These are phyloP conservation scores for Novumbra hubbsi DNA, from an alignment of 2,797 vertebrate genomes.

Conservation along the genomic window DNA sequence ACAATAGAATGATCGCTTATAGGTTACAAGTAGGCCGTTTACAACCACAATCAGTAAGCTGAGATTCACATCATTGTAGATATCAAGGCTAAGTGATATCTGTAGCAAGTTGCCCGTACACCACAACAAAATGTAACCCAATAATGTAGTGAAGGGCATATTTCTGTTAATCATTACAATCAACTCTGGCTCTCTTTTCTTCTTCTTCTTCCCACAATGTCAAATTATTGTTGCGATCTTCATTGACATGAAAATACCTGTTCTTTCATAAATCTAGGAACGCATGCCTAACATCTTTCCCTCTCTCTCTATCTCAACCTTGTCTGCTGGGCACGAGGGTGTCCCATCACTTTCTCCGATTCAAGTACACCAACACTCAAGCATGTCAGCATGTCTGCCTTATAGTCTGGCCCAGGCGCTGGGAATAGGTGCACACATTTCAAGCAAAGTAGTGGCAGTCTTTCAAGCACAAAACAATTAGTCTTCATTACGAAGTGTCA, in stretches of 20 bases:
- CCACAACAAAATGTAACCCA: no score
- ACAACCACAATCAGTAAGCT: no score
- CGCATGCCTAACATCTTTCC: neutral
- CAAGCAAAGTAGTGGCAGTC: neutral
- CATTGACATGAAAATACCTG: neutral
- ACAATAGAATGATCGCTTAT: no score
- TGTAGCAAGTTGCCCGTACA: no score
- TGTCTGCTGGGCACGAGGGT: neutral
- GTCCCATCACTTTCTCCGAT: neutral
- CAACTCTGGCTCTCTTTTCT: neutral
- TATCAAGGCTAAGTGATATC: no score
- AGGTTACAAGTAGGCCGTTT: no score
- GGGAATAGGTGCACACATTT: neutral
- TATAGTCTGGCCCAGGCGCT: neutral
- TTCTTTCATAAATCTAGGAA: neutral
- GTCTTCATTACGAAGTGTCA: neutral
- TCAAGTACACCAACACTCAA: neutral
- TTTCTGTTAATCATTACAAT: neutral
- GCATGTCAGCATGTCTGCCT: neutral
- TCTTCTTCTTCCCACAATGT: neutral
- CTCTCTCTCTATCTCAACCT: neutral
- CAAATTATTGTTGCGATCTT: neutral
- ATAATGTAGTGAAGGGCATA: no score
- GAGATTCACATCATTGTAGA: no score
- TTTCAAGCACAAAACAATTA: neutral